phyloP scores from a whole-genome alignment of 2,113 vertebrate genomes.

The Lagenorhynchus albirostris region DNA sequence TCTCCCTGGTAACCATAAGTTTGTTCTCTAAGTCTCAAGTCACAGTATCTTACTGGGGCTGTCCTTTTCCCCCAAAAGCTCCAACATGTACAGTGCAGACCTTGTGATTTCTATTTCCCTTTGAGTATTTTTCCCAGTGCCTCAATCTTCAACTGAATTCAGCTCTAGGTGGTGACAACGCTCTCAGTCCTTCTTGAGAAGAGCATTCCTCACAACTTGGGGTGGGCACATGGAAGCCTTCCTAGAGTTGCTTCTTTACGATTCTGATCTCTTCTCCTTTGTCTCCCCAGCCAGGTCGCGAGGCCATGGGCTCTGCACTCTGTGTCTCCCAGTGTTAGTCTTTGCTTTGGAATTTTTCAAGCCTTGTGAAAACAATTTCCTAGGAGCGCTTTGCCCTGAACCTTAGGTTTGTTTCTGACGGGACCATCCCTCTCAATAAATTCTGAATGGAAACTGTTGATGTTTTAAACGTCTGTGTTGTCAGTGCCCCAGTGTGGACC shows the following conservation, averaged over 20 bases:
- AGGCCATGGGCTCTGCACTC: fast-evolving
- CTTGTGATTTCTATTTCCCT: background rate
- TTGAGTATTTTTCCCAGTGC: background rate
- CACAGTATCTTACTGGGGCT: fast-evolving
- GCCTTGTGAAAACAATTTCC: background rate
- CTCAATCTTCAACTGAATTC: background rate
- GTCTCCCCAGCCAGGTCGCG: background rate
- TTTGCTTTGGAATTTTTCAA: background rate
- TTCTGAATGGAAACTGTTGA: background rate
- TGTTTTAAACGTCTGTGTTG: background rate
- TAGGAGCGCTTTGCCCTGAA: background rate
- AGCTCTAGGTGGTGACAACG: background rate
- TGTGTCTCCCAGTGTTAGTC: fast-evolving
- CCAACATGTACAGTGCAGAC: fast-evolving
- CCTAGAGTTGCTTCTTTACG: background rate
- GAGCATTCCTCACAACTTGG: background rate
- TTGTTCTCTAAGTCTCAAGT: background rate
- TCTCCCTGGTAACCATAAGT: background rate
- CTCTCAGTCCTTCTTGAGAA: background rate
- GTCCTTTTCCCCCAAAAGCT: background rate
- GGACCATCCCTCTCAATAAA: background rate
- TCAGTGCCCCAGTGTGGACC: background rate
- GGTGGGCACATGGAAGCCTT: fast-evolving
- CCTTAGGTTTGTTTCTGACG: background rate
- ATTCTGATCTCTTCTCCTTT: background rate